phyloP scores from a whole-genome alignment of 1,140 invertebrate genomes.

The Chironomus striatipennis region DNA sequence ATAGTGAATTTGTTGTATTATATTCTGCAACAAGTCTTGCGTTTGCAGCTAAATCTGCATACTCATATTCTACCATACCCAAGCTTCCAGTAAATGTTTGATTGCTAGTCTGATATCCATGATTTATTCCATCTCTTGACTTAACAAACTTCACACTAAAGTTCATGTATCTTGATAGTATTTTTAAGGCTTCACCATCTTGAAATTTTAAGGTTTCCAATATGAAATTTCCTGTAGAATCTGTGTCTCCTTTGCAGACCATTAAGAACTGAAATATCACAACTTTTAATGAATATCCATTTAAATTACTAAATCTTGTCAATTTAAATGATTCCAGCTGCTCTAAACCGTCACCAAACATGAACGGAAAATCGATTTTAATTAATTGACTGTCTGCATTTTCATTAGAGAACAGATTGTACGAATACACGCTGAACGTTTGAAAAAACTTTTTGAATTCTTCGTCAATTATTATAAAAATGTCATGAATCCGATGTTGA shows the following conservation, averaged over 20 bases:
- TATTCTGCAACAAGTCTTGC: neutral
- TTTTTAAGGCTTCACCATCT: neutral
- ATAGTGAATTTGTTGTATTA: neutral
- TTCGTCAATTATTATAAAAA: neutral
- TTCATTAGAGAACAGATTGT: neutral
- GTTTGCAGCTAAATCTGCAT: neutral
- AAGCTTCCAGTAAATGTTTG: neutral
- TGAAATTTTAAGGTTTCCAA: neutral
- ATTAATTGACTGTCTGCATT: neutral
- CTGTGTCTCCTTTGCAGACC: neutral
- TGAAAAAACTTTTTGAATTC: neutral
- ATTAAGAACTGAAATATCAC: neutral
- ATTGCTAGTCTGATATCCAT: neutral
- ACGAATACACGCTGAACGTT: neutral
- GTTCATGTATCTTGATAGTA: neutral
- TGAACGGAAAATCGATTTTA: neutral
- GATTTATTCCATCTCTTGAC: neutral
- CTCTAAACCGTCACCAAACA: neutral
- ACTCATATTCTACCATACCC: neutral
- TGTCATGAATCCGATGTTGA: neutral
- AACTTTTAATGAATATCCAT: neutral
- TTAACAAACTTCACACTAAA: neutral
- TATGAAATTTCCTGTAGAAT: neutral
- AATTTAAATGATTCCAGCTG: neutral
- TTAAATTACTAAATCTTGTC: neutral